Base-by-base conservation (phyloP, 2,888 invertebrate genomes). In the Polydrusus pterygomalis region DNA sequence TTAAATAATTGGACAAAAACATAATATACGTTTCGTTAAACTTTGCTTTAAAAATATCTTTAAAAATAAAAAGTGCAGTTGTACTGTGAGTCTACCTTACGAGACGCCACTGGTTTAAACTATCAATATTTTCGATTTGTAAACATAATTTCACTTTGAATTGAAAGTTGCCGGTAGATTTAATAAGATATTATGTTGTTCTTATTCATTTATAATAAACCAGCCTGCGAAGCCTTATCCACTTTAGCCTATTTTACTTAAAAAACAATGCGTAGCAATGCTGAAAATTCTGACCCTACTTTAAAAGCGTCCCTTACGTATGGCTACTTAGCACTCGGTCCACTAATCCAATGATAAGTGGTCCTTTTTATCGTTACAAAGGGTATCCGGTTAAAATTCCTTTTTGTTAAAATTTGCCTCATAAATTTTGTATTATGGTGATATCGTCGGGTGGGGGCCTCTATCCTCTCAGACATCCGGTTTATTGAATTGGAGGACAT, bases 331-430 rank as follows among this genome's bases (percentile, higher is more conserved):
- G 70, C 75, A 75, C 75, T 67, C 65, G 71, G 65, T 75, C 54
- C 65, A 51, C 65, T 75, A 65, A 71, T 70, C 71, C 64, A 65
- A 75, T 75, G 75, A 75, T 71, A 75, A 71, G 75, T 75, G 71
- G 60, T 62, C 75, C 75, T 65, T 75, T 75, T 71, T 54, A 68
- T 68, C 62, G 71, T 60, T 68, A 58, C 74, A 69, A 75, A 71
- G 67, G 75, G 71, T 75, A 49, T 69, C 56, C 68, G 47, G 74
- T 38, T 62, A 62, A 68, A 73, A 68, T 62, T 68, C 73, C 68
- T 73, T 68, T 68, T 74, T 68, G 67, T 45, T 73, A 51, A 54
- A 64, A 51, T 73, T 43, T 54, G 49, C 17, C 47, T 47, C 73
- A 73, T 73, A 73, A 67, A 73, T 73, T 67, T 54, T 43, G 9